Evolutionary conservation across 2,797 vertebrate genomes (phyloP), one percentile per base, ranked within the genome.

Genomic region (Poecilia velifera): DNA sequence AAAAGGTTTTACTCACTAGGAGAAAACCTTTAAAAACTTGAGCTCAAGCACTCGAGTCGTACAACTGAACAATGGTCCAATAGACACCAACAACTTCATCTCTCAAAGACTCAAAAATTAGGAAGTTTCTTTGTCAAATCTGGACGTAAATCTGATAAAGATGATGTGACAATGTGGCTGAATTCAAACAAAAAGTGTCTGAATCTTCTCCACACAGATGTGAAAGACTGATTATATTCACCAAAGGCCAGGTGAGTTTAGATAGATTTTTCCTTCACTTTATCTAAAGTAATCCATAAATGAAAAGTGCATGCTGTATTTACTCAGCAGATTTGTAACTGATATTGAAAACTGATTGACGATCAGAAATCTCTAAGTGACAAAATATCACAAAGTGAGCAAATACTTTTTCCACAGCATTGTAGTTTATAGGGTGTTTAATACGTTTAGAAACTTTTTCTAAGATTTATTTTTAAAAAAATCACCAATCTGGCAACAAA

Each of bases 401-500:
- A 45, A 45, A 45, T 43, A 43, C 41, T 45, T 28, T 71, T 71
- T 6, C 43, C 68, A 46, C 68, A 71, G 68, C 68, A 28, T 28
- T 28, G 25, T 46, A 71, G 10, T 28, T 45, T 46, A 46, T 71
- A 71, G 68, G 43, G 78, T 83, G 82, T 80, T 79, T 82, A 80
- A 82, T 81, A 75, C 87, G 84, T 82, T 86, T 53, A 75, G 64
- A 71, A 84, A 77, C 86, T 86, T 74, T 84, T 55, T 74, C 64
- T 76, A 80, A 55, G 31, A 46, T 77, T 80, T 73, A 78, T 86
- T 7, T 8, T 7, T 8, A 25, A 73, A 72, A 68, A 79, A 77
- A 91, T 87, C 59, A 88, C 82, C 78, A 77, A 76, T 88, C 86
- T 80, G 86, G 84, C 87, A 88, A 93, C 86, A 88, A 89, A 94